Evolutionary conservation across 2,797 vertebrate species (phyloP).

Genomic region (Enoplosus armatus): DNA sequence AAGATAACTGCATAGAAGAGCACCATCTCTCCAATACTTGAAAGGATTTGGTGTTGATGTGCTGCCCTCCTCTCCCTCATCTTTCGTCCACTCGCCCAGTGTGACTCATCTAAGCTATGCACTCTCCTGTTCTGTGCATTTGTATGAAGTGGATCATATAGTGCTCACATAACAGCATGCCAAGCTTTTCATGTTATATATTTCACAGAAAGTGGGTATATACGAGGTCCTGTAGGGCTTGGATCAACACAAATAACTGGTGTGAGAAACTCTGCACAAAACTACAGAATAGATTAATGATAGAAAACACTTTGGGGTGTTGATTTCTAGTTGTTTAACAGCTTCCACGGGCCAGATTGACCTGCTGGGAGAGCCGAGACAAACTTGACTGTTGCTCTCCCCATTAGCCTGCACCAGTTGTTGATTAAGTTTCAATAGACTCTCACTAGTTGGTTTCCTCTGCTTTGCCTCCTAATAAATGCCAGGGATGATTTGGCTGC

Average conservation of each 20-base stretch:
- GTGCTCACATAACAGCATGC: neutral
- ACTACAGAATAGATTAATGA: conserved; percentile 7
- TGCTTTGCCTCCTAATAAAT: conserved; percentile 78
- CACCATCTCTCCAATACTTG: conserved; percentile 31
- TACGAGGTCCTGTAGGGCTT: too few relatives aligned
- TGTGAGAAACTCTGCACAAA: conserved; percentile 4
- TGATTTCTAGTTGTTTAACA: conserved; percentile 48
- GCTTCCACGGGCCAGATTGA: conserved; percentile 31
- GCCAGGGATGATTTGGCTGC: conserved; percentile 76
- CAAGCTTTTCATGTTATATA: conserved; percentile 27
- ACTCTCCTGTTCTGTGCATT: conserved; percentile 37
- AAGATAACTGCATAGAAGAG: conserved; percentile 1
- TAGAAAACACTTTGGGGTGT: conserved; percentile 33
- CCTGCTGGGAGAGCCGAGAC: conserved; percentile 56
- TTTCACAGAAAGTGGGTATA: neutral
- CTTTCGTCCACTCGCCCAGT: conserved; percentile 26
- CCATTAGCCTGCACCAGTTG: conserved; percentile 69
- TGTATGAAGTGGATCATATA: conserved; percentile 34
- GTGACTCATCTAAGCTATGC: conserved; percentile 61
- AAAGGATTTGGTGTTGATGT: conserved; percentile 45
- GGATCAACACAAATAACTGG: conserved; percentile 1
- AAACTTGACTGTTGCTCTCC: conserved; percentile 51
- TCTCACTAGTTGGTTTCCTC: conserved; percentile 70
- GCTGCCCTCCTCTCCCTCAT: conserved; percentile 16
- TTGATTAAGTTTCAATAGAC: conserved; percentile 83